These are phyloP conservation scores for Xestia sexstrigata DNA, from an alignment of 2,888 invertebrate species.

Conservation along the genomic window DNA sequence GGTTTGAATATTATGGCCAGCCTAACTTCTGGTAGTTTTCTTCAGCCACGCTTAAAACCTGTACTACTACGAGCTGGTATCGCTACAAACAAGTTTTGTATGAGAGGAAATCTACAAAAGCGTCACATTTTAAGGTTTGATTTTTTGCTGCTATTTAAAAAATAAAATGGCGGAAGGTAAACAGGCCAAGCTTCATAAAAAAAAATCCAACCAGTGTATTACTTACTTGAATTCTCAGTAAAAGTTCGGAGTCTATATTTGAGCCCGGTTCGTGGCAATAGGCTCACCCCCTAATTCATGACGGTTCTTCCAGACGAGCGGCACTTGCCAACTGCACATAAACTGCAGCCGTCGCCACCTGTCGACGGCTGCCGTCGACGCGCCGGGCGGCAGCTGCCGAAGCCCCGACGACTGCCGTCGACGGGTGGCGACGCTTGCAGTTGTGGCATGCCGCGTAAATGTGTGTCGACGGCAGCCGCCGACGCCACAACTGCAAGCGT, in stretches of 20 bases:
- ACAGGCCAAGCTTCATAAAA: too few relatives aligned
- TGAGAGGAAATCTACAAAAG: background rate
- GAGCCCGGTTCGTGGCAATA: background rate
- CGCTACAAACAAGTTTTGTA: background rate
- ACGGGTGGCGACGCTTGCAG: too few relatives aligned
- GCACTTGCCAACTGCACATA: too few relatives aligned
- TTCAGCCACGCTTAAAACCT: background rate
- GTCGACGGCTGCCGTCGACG: too few relatives aligned
- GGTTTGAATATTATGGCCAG: background rate
- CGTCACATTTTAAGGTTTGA: background rate
- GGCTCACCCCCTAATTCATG: background rate
- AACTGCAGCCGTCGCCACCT: too few relatives aligned
- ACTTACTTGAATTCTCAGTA: background rate
- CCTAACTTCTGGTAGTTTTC: background rate
- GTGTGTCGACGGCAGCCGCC: too few relatives aligned
- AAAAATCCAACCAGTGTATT: too few relatives aligned
- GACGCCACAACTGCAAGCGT: too few relatives aligned
- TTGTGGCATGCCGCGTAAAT: too few relatives aligned
- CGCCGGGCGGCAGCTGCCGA: too few relatives aligned
- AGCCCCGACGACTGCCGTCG: too few relatives aligned
- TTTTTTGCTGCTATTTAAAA: background rate
- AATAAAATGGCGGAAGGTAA: background rate
- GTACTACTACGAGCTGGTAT: background rate
- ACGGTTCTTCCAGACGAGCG: too few relatives aligned
- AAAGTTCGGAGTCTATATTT: background rate